Evolutionary conservation across 2,113 vertebrate genomes (phyloP), one percentile per base, ranked within the genome.

Genomic region (Grammomys surdaster): DNA sequence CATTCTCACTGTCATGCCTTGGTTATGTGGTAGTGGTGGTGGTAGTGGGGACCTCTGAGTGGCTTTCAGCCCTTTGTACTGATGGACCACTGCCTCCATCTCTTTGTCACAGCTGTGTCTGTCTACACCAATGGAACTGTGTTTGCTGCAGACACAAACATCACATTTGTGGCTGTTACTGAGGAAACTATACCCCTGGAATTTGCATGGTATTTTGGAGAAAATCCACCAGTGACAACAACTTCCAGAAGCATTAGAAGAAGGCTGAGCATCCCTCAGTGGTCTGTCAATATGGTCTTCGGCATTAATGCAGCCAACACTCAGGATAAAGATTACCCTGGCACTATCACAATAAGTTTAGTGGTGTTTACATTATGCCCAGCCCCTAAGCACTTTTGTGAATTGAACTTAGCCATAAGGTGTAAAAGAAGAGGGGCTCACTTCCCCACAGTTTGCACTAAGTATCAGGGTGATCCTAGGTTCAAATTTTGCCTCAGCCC

Each of bases 191-290:
- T 95, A 17, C 95, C 97, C 33, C 75, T 98, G 60, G 97, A 98
- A 75, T 98, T 99, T 84, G 24, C 98, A 2, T 99, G 99, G 99
- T 73, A 97, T 94, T 99, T 99, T 94, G 99, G 98, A 93, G 98
- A 99, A 69, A 85, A 82, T 0, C 93, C 26, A 12, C 97, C 98
- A 26, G 58, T 97, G 93, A 98, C 92, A 93, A 99, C 98, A 22
- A 82, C 96, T 10, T 98, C 94, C 24, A 98, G 98, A 78, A 97
- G 82, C 12, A 33, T 99, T 93, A 96, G 80, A 48, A 99, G 97
- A 95, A 97, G 95, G 98, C 98, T 98, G 48, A 9, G 69, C 20
- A 28, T 94, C 86, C 98, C 99, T n/a, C 97, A 97, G 82, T 98
- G 98, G 99, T 99, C 80, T 1, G 96, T 96, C 20, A 51, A 65